These are phyloP conservation scores for Popillia japonica DNA, from an alignment of 1,140 invertebrate species.

Conservation along the genomic window DNA sequence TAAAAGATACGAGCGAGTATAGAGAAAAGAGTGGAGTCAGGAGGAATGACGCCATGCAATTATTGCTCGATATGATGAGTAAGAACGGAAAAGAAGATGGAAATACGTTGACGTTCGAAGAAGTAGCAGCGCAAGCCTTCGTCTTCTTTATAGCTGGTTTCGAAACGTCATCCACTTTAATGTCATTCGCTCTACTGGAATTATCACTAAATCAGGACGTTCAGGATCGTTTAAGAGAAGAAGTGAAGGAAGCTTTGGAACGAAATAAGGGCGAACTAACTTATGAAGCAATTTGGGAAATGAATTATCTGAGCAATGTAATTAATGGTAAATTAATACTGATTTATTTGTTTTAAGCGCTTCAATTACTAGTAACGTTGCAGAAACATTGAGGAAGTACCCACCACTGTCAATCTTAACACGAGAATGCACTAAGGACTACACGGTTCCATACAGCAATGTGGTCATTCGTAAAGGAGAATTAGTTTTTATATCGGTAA, in stretches of 20 bases:
- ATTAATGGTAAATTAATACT: constrained; percentile 57
- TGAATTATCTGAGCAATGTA: constrained; percentile 57
- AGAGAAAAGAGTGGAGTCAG: constrained; percentile 40
- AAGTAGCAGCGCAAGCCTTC: constrained; percentile 40
- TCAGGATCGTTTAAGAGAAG: constrained; percentile 60
- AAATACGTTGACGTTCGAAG: constrained; percentile 19
- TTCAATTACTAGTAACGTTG: background rate
- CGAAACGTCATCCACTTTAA: constrained; percentile 61
- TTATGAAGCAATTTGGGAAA: constrained; percentile 66
- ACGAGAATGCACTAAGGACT: background rate
- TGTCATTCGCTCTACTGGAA: constrained; percentile 62
- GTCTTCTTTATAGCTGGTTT: constrained; percentile 61
- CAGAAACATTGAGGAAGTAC: constrained; percentile 19
- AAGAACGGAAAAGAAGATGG: constrained; percentile 34
- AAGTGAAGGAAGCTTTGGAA: constrained; percentile 60
- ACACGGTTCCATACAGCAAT: background rate
- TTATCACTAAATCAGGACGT: constrained; percentile 61
- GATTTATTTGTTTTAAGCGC: too few relatives aligned
- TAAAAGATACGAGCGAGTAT: constrained; percentile 48
- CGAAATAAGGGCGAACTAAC: constrained; percentile 62
- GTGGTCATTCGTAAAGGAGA: background rate
- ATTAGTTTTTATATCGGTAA: background rate
- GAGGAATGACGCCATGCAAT: constrained; percentile 48
- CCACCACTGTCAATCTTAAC: background rate
- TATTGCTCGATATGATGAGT: constrained; percentile 37